Evolutionary conservation across 2,888 invertebrate species (phyloP).

Genomic region (Cremastinae sp.): DNA sequence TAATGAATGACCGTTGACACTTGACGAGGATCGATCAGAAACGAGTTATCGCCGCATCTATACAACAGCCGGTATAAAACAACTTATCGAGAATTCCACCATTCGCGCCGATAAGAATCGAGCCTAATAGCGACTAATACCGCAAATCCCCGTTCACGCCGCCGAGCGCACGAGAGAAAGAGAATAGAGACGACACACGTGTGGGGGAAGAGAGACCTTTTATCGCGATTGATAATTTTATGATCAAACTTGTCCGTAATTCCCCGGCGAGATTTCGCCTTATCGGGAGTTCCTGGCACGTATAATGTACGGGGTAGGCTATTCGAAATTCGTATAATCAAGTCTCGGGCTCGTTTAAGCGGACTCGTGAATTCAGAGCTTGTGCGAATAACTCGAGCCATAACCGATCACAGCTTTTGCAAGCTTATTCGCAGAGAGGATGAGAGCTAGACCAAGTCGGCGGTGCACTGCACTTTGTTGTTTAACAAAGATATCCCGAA

Average conservation of each 20-base stretch:
- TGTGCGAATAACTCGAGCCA: neutral
- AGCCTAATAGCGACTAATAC: too few species aligned
- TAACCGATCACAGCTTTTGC: neutral
- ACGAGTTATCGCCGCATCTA: too few species aligned
- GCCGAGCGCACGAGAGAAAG: too few species aligned
- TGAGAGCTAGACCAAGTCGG: slow-evolving; percentile 7
- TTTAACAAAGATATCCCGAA: slow-evolving; percentile 14
- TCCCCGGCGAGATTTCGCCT: neutral
- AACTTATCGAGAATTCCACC: too few species aligned
- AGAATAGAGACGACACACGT: too few species aligned
- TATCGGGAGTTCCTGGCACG: neutral
- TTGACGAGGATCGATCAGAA: too few species aligned
- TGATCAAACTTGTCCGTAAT: slow-evolving; percentile 1
- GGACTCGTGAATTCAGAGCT: neutral
- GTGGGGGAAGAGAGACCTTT: neutral
- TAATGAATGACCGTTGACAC: too few species aligned
- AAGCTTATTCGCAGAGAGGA: too few species aligned
- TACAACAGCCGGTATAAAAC: too few species aligned
- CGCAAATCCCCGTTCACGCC: too few species aligned
- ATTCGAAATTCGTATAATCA: neutral
- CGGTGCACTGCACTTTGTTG: slow-evolving; percentile 1
- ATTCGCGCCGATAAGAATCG: too few species aligned
- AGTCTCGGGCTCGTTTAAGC: neutral
- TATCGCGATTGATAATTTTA: slow-evolving; percentile 24
- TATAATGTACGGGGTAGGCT: neutral